Evolutionary conservation across 2,113 vertebrate genomes (phyloP), one percentile per base, ranked within the genome.

Genomic region (Lophotis ruficrista): DNA sequence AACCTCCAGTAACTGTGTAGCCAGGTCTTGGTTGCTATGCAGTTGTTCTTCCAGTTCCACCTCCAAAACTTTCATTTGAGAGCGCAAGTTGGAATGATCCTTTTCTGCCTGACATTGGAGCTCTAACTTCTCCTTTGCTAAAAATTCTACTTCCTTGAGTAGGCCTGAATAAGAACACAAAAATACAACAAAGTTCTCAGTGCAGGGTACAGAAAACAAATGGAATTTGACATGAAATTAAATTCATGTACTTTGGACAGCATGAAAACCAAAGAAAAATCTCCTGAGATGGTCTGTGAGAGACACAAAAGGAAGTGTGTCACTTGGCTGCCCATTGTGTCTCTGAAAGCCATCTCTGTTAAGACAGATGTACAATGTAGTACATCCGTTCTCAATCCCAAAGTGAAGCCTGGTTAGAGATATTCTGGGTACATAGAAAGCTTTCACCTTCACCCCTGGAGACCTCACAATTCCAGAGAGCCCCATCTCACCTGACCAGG

Each of bases 21-120:
- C 96, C 3, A 98, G 97, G 38, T 98, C 98, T 14, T 98, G 96
- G 33, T 98, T 98, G 62, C 94, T 97, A 3, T 85, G 96, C 70
- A 99, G 97, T 94, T 99, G 99, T 38, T 99, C 99, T 70, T 99
- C 99, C 69, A 99, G 94, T 77, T 99, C 99, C 4, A 98, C 97
- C 96, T 99, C 99, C 80, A 99, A 92, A 31, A 96, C 87, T 77
- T 95, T 97, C 95, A 99, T 97, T 72, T 99, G 99, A 19, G 98
- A 97, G 0, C 98, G 97, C 65, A 99, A 94, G 7, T 97, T 98
- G 3, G 97, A 96, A 19, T 93, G 98, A 96, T 99, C 98, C 87
- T 99, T 99, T 92, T 99, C 99, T 9, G 98, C 98, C 98, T 99
- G 99, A 70, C 98, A 98, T 79, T 99, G 98, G 69, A 99, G 93